Conservation (phyloP, 2,113 vertebrate species). For the Orthonyx spaldingii region DNA sequence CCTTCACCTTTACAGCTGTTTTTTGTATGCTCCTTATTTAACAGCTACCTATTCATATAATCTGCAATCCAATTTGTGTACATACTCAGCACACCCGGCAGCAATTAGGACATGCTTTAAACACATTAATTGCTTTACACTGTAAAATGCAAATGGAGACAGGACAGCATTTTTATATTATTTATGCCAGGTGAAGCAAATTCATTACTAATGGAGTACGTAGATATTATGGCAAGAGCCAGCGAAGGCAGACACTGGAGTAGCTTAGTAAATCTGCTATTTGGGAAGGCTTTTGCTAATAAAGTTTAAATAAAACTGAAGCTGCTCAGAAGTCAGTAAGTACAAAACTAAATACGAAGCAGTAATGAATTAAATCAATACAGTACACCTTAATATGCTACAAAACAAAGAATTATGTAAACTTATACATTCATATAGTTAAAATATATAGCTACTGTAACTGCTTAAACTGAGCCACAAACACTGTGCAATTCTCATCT, state of each 20-base stretch:
- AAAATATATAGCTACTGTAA: neutral
- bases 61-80: neutral
- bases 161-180: neutral
- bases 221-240: neutral
- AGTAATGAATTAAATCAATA: neutral
- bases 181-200: neutral
- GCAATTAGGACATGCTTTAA: neutral
- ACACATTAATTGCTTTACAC: neutral
- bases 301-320: neutral
- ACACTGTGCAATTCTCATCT: neutral
- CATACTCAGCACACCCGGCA: accelerated
- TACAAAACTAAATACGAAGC: neutral
- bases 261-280: neutral
- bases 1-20: neutral
- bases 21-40: neutral
- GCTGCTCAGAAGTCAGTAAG: neutral
- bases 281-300: neutral
- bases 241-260: neutral
- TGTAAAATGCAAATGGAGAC: neutral
- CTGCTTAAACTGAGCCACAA: neutral
- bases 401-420: neutral
- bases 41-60: neutral
- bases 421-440: neutral
- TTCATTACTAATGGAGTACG: neutral
- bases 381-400: neutral